Evolutionary conservation across 2,113 vertebrate species (phyloP).

Genomic region (Triplophysa rosa): DNA sequence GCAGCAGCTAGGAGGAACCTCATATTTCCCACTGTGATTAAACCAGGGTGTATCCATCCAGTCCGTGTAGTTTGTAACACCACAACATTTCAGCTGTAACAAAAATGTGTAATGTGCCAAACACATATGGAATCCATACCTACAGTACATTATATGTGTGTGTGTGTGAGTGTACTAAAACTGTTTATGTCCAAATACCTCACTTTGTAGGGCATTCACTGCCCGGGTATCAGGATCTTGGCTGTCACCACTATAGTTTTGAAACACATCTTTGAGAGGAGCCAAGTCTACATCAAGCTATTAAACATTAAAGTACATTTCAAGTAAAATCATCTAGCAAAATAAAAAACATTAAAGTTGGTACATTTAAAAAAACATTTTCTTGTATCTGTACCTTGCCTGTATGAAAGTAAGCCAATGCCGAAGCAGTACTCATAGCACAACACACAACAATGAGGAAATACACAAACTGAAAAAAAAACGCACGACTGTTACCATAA

Average conservation of each 20-base stretch:
- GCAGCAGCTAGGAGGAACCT: slow-evolving; percentile 68
- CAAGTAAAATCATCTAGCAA: not conserved
- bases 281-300: slow-evolving; percentile 61
- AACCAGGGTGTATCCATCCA: slow-evolving; percentile 68
- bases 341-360: not conserved
- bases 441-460: slow-evolving; percentile 63
- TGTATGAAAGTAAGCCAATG: slow-evolving; percentile 57
- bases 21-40: slow-evolving; percentile 46
- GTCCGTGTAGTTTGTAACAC: slow-evolving; percentile 62
- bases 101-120: not conserved
- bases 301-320: not conserved
- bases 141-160: not conserved
- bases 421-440: slow-evolving; percentile 57
- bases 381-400: slow-evolving; percentile 51
- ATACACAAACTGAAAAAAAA: slow-evolving; percentile 65
- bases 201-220: slow-evolving; percentile 57
- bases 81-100: slow-evolving; percentile 65
- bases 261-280: slow-evolving; percentile 59
- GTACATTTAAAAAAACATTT: not conserved
- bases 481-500: not conserved
- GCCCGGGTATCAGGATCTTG: slow-evolving; percentile 51
- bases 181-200: slow-evolving; percentile 46
- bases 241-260: slow-evolving; percentile 62
- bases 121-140: not conserved
- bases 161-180: not conserved